These are phyloP conservation scores for Hirundichthys speculiger DNA, from an alignment of 2,113 vertebrate genomes.

Conservation along the genomic window DNA sequence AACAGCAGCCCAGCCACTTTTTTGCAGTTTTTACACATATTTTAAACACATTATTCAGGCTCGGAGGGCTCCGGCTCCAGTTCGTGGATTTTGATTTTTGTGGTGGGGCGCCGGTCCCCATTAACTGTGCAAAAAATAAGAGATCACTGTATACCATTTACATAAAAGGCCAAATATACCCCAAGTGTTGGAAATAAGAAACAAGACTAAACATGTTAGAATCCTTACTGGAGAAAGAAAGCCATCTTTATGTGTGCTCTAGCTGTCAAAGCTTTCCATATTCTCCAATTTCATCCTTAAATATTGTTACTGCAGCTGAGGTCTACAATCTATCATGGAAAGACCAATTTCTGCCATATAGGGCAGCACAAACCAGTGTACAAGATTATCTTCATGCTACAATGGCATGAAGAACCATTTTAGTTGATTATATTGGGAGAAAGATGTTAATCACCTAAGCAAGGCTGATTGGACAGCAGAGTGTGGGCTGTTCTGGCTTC, in stretches of 20 bases:
- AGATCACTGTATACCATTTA: no score
- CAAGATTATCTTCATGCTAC: slow-evolving; percentile 41
- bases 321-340: slow-evolving; percentile 16
- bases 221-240: no score
- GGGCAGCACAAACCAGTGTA: slow-evolving; percentile 2
- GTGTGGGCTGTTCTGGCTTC: slow-evolving; percentile 58
- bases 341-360: slow-evolving; percentile 45
- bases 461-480: slow-evolving; percentile 55
- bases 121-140: no score
- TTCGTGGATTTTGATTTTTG: no score
- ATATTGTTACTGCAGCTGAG: slow-evolving; percentile 5
- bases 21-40: no score
- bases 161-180: no score
- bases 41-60: no score
- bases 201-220: no score
- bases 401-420: slow-evolving; percentile 58
- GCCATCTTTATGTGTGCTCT: slow-evolving; percentile 18
- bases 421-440: slow-evolving; percentile 55
- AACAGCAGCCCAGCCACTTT: no score
- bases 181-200: no score
- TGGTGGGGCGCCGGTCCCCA: no score
- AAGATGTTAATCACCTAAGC: slow-evolving; percentile 71
- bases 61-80: no score
- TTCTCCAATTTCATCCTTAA: slow-evolving; percentile 17
- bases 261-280: not conserved